phyloP scores from a whole-genome alignment of 2,113 vertebrate species.

The Spilogale gracilis region DNA sequence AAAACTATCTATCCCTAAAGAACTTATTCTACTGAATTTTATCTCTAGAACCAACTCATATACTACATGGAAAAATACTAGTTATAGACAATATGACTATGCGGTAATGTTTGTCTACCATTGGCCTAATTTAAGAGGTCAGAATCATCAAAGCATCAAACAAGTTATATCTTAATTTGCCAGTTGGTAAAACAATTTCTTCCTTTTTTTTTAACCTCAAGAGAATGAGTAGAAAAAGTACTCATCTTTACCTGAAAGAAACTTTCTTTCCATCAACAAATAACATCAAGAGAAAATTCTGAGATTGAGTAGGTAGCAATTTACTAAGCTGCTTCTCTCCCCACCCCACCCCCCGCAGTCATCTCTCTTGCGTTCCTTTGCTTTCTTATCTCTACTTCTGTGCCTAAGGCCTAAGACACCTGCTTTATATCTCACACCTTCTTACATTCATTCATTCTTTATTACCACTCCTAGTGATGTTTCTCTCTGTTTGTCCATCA shows the following conservation, averaged over 20 bases:
- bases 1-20: background rate
- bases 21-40: slow-evolving; percentile 26
- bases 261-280: background rate
- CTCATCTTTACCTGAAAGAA: background rate
- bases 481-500: background rate
- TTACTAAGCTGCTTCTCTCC: background rate
- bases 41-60: background rate
- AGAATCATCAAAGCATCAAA: slow-evolving; percentile 6
- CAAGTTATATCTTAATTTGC: background rate
- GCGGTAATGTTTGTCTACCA: background rate
- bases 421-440: background rate
- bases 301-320: background rate
- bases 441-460: background rate
- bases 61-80: background rate
- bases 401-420: background rate
- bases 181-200: background rate
- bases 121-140: slow-evolving; percentile 16
- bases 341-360: too few relatives aligned
- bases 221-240: slow-evolving; percentile 7
- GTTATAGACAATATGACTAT: background rate
- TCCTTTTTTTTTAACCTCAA: background rate
- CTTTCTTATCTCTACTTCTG: background rate
- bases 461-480: background rate
- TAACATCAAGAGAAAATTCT: background rate
- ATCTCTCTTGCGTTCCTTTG: background rate